A percentile compares a stretch with the other conserved stretches of the same genome.
These are phyloP conservation scores for Campopleginae sp. DNA, from an alignment of 2,888 invertebrate genomes.

Conservation along the genomic window DNA sequence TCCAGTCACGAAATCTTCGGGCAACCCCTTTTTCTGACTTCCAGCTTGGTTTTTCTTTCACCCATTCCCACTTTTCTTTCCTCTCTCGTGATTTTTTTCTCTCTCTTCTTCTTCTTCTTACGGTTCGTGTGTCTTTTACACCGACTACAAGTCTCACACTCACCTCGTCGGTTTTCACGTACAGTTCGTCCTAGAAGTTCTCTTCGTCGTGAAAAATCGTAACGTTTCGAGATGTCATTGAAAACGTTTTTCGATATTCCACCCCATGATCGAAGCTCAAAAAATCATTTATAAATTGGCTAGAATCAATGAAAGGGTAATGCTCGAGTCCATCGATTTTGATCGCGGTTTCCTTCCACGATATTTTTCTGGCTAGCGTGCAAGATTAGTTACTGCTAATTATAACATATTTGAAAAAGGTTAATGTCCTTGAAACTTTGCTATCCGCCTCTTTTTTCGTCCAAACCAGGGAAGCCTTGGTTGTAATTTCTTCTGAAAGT, in stretches of 20 bases:
- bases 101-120: constrained; percentile 14
- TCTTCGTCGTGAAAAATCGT: not conserved
- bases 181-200: not conserved
- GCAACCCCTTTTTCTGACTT: constrained; percentile 67
- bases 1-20: constrained; percentile 70
- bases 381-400: not conserved
- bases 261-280: not conserved
- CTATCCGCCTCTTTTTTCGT: not conserved
- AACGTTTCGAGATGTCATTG: not conserved
- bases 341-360: not conserved
- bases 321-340: not conserved
- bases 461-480: not conserved
- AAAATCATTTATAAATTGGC: not conserved
- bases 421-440: not conserved
- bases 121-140: constrained; percentile 35
- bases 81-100: constrained; percentile 40
- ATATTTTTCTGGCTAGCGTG: not conserved
- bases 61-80: constrained; percentile 13
- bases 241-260: not conserved
- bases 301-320: not conserved
- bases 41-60: constrained; percentile 12
- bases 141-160: constrained; percentile 32
- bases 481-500: not conserved
- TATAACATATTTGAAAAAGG: not conserved
- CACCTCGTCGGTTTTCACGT: constrained; percentile 11